A percentile compares a stretch with the other conserved stretches of the same genome.
Evolutionary conservation across 1,140 invertebrate species (phyloP).

Genomic region (Campodea augens): DNA sequence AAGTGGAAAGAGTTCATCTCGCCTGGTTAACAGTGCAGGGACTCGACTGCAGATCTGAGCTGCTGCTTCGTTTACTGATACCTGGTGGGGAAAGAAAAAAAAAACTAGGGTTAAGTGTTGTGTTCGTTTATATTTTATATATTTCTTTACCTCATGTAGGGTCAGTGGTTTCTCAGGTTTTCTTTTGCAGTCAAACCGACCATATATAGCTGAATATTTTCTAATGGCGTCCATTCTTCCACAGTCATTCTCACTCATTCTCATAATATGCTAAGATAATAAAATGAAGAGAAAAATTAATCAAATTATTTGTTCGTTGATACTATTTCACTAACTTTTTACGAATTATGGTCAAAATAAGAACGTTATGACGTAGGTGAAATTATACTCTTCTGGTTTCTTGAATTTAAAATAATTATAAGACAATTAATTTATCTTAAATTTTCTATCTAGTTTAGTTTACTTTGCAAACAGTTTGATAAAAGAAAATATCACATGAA

Average conservation of each 20-base stretch:
- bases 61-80: slow-evolving; percentile 91
- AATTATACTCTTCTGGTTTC: too few species aligned
- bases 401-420: too few species aligned
- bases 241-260: slow-evolving; percentile 72
- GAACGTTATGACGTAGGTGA: too few species aligned
- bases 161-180: slow-evolving; percentile 90
- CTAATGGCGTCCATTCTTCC: slow-evolving; percentile 79
- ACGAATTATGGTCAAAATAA: too few species aligned
- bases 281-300: too few species aligned
- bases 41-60: slow-evolving; percentile 83
- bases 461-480: too few species aligned
- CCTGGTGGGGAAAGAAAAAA: slow-evolving; percentile 24
- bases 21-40: slow-evolving; percentile 68
- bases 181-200: slow-evolving; percentile 86
- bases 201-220: slow-evolving; percentile 91
- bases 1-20: slow-evolving; percentile 87
- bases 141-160: slow-evolving; percentile 64
- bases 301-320: too few species aligned
- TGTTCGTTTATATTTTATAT: too few species aligned
- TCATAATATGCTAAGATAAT: slow-evolving; percentile 67
- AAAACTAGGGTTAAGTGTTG: neutral
- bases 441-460: too few species aligned
- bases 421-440: too few species aligned
- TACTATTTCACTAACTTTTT: too few species aligned
- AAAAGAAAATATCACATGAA: too few species aligned